Evolutionary conservation across 1,140 invertebrate genomes (phyloP).

Genomic region (Macrobrachium rosenbergii): DNA sequence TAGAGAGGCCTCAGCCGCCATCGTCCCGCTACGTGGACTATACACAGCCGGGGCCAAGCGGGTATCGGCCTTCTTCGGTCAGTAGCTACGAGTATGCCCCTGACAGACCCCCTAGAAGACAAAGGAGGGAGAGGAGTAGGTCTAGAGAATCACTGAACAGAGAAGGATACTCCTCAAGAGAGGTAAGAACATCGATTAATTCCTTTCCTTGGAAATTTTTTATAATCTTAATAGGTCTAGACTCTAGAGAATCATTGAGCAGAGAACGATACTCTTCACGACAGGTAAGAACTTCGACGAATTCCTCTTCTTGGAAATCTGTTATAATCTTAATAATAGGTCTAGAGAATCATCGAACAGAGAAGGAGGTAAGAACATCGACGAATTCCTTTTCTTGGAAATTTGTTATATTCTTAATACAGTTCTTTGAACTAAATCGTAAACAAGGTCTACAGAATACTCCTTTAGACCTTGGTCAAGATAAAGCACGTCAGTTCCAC

Average conservation of each 20-base stretch:
- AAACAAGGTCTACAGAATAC: no score
- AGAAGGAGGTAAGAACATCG: not conserved
- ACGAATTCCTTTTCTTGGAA: no score
- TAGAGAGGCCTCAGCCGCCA: conserved; percentile 30
- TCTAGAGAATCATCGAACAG: not conserved
- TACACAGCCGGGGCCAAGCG: conserved; percentile 35
- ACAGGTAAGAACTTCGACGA: not conserved
- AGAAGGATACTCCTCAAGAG: not conserved
- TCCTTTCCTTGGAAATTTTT: no score
- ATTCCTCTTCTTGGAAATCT: no score
- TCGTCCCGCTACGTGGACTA: conserved; percentile 47
- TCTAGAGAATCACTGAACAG: not conserved
- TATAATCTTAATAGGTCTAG: no score
- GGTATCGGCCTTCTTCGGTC: conserved; percentile 40
- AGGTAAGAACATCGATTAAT: not conserved
- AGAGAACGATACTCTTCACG: not conserved
- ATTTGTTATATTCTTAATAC: no score
- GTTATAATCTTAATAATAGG: no score
- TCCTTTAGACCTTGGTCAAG: no score
- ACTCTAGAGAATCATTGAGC: not conserved
- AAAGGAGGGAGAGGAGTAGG: not conserved
- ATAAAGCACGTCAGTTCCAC: no score
- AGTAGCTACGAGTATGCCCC: conserved; percentile 47
- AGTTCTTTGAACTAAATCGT: no score
- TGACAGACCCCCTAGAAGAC: conserved; percentile 14